Evolutionary conservation across 1,140 invertebrate genomes (phyloP), one percentile per base, ranked within the genome.

Genomic region (Apis laboriosa): DNA sequence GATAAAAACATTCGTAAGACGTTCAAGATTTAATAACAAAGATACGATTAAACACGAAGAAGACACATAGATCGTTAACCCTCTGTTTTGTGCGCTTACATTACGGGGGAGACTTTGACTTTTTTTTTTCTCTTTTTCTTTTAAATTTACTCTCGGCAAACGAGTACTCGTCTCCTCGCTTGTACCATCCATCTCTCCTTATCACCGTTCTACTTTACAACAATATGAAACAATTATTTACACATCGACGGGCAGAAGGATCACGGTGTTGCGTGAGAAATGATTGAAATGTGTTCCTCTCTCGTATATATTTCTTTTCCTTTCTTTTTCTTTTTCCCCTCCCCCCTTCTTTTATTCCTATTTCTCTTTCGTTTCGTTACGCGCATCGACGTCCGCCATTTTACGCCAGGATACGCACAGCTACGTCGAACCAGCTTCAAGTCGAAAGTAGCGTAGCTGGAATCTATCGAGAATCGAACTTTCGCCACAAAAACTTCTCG

Each of bases 181-280:
- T 58, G 55, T 85, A 82, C 67, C 85, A 78, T 84, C 55, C 83
- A 67, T 72, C 77, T 68, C 77, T 86, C 55, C 71, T 80, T 43
- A 75, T 68, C 83, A 68, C 76, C 83, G 64, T 72, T 82, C 87
- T 89, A 88, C 79, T 84, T 89, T 89, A 83, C 77, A 89, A 87
- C 83, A 89, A 89, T 90, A 90, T 89, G 77, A 88, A 89, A 90
- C 88, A 89, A 86, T 86, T 90, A 89, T 90, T 80, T 90, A 90
- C 88, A 90, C 88, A 87, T 80, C 73, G 84, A 87, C 73, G 80
- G 73, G 64, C 84, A 79, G 61, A 58, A 87, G 85, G 72, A 84
- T 66, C 77, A 68, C 66, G 86, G 68, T 80, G 78, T 74, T 71
- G 83, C 84, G 77, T 63, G 56, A 77, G 8, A 56, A 74, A 74